These are phyloP conservation scores for Kryptolebias ocellatus DNA, from an alignment of 2,797 vertebrate genomes.

Conservation along the genomic window DNA sequence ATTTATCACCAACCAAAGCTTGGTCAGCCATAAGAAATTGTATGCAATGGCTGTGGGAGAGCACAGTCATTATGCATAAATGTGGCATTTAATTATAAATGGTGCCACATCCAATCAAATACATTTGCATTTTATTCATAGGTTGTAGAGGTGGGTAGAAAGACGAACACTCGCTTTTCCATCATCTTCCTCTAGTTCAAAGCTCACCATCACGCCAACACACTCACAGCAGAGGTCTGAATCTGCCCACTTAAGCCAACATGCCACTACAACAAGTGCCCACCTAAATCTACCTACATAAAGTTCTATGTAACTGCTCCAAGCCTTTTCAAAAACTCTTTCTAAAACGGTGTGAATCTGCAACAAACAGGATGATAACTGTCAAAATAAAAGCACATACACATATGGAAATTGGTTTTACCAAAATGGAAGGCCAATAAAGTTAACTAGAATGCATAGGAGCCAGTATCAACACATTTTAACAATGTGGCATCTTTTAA, in stretches of 20 bases:
- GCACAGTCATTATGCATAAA: neutral
- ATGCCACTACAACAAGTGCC: constrained; percentile 67
- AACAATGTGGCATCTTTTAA: too few relatives aligned
- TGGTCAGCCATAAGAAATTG: neutral
- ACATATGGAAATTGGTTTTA: too few relatives aligned
- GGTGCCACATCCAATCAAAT: constrained; percentile 27
- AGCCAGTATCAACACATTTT: neutral
- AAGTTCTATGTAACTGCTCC: constrained; percentile 36
- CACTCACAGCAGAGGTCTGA: constrained; percentile 58
- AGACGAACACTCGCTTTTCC: constrained; percentile 26
- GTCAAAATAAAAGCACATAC: too few relatives aligned
- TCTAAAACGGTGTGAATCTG: neutral
- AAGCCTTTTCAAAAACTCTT: constrained; percentile 29
- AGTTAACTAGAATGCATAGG: neutral
- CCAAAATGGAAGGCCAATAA: neutral
- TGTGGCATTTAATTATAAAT: constrained; percentile 34
- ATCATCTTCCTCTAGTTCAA: constrained; percentile 39
- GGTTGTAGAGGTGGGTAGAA: constrained; percentile 52
- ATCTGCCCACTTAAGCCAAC: constrained; percentile 71
- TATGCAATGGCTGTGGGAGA: neutral
- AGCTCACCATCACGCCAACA: constrained; percentile 67
- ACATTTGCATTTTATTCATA: constrained; percentile 59
- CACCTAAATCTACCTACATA: constrained; percentile 70
- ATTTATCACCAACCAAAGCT: neutral
- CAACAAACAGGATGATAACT: too few relatives aligned